Conservation (phyloP, 1,140 invertebrate species). For the Eriocheir sinensis region DNA sequence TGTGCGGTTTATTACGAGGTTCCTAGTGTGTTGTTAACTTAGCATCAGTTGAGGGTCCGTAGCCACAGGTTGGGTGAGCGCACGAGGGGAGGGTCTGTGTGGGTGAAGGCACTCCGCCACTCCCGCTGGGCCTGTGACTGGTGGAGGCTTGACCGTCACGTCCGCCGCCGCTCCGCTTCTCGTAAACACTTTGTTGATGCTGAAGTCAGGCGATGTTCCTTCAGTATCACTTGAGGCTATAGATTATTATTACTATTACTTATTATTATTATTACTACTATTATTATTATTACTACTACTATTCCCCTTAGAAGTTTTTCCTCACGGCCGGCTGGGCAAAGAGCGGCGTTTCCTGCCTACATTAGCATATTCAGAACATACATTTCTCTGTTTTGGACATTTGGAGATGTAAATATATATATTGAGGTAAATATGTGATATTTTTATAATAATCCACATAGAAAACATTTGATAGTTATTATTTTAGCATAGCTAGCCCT, state of each 20-base stretch:
- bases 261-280: background rate
- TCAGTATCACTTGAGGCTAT: too few species aligned
- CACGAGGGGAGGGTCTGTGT: too few species aligned
- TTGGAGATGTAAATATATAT: conserved; percentile 58
- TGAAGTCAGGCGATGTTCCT: too few species aligned
- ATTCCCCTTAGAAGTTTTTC: background rate
- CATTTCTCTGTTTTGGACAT: background rate
- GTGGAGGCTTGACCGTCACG: too few species aligned
- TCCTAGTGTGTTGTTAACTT: too few species aligned
- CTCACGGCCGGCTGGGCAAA: background rate
- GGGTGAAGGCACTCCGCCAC: too few species aligned
- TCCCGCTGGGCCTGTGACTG: too few species aligned
- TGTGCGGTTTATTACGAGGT: too few species aligned
- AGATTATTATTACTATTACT: background rate
- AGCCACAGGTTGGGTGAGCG: too few species aligned
- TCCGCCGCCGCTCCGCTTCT: too few species aligned
- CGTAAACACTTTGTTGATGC: too few species aligned
- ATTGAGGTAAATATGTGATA: conserved; percentile 66
- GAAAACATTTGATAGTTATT: conserved; percentile 66
- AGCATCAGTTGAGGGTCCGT: too few species aligned
- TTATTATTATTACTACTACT: background rate
- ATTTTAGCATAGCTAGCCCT: conserved; percentile 63
- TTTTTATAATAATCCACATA: conserved; percentile 65
- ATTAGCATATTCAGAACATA: background rate
- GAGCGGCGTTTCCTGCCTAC: background rate